phyloP scores from a whole-genome alignment of 2,888 invertebrate genomes.

The Drosophila prostipennis region DNA sequence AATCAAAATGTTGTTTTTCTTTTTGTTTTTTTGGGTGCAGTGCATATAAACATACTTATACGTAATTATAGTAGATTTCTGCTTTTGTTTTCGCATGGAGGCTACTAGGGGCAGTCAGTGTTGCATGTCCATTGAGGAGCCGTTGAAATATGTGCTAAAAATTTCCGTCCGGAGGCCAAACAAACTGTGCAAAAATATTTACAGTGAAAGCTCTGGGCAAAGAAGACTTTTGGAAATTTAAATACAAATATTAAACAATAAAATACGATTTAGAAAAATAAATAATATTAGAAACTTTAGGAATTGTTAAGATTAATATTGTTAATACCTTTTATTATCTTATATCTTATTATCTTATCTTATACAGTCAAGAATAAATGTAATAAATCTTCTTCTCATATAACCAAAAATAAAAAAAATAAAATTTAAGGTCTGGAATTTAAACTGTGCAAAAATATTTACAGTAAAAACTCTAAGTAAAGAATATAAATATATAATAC shows the following conservation, averaged over 20 bases:
- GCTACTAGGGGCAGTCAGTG: conserved; percentile 44
- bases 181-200: conserved; percentile 27
- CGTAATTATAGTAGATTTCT: conserved; percentile 43
- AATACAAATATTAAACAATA: not conserved
- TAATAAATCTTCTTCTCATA: no score
- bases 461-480: no score
- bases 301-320: no score
- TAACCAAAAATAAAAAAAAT: no score
- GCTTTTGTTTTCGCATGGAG: conserved; percentile 40
- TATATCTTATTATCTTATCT: no score
- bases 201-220: conserved; percentile 5
- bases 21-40: conserved; percentile 23
- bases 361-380: no score
- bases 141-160: conserved; percentile 43
- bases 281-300: no score
- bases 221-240: not conserved
- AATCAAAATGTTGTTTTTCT: conserved; percentile 42
- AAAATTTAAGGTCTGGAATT: no score
- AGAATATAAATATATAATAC: no score
- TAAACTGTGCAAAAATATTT: no score
- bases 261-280: no score
- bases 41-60: conserved; percentile 42
- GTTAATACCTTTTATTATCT: no score
- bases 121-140: conserved; percentile 60
- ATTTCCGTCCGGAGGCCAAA: conserved; percentile 52